Percentiles rank a stretch among this genome's conserved stretches.
These are phyloP conservation scores for Grammomys surdaster DNA, from an alignment of 2,113 vertebrate species.

Conservation along the genomic window DNA sequence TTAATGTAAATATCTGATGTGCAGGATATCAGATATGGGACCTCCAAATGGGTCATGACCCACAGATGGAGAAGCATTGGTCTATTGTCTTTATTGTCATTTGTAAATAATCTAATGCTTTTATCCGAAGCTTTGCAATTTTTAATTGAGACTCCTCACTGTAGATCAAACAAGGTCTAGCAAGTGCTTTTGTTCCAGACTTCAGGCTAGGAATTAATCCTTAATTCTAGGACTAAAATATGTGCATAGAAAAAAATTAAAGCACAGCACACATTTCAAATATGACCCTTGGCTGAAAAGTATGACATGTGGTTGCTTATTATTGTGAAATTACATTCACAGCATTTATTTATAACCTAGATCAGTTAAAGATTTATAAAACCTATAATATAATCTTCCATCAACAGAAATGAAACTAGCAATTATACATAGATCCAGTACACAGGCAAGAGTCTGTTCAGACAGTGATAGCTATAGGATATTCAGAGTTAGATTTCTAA, in stretches of 20 bases:
- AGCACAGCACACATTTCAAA: not conserved
- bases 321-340: not conserved
- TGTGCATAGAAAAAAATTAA: not conserved
- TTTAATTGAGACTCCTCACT: not conserved
- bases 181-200: not conserved
- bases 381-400: not conserved
- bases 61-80: not conserved
- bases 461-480: not conserved
- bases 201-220: not conserved
- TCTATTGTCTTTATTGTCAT: not conserved
- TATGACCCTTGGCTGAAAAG: slow-evolving; percentile 8
- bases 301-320: not conserved
- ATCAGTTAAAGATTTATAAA: slow-evolving; percentile 20
- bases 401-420: slow-evolving; percentile 10
- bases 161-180: slow-evolving; percentile 4
- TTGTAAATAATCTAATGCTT: not conserved
- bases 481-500: not conserved
- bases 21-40: not conserved
- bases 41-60: not conserved
- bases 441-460: not conserved
- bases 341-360: not conserved
- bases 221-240: not conserved
- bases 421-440: not conserved
- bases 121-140: not conserved
- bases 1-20: not conserved